phyloP scores from a whole-genome alignment of 2,797 vertebrate species.

The Hemibagrus guttatus region DNA sequence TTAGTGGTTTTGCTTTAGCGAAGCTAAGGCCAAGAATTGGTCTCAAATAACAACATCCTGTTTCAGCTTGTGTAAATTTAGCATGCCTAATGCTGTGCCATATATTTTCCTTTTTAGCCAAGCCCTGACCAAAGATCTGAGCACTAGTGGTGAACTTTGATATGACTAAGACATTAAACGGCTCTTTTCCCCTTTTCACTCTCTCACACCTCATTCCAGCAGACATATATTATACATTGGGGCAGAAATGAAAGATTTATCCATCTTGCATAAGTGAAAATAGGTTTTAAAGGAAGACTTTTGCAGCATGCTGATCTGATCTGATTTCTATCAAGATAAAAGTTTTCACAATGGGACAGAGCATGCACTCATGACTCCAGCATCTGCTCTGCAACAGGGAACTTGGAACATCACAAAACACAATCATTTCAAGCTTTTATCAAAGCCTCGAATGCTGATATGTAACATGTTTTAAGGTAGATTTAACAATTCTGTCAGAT shows the following conservation, averaged over 20 bases:
- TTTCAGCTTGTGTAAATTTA: not conserved
- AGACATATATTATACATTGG: not conserved
- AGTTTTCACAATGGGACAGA: not conserved
- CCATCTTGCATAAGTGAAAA: not conserved
- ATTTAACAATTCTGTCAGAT: not conserved
- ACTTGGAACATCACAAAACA: not conserved
- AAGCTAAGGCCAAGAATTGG: not conserved
- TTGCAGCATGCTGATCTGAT: not conserved
- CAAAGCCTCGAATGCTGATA: not conserved
- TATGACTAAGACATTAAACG: not conserved
- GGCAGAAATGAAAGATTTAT: not conserved
- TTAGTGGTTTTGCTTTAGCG: constrained; percentile 1
- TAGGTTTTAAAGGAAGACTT: not conserved
- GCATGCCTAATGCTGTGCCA: not conserved
- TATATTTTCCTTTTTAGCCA: not conserved
- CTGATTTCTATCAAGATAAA: not conserved
- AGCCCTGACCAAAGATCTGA: not conserved
- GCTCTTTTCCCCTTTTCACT: not conserved
- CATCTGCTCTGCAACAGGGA: not conserved
- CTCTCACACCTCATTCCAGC: not conserved
- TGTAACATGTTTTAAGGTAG: not conserved
- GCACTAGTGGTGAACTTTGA: not conserved
- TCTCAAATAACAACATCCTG: constrained; percentile 8
- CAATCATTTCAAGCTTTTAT: not conserved
- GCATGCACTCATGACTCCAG: not conserved